A percentile compares a stretch with the other conserved stretches of the same genome.
Conservation (phyloP, 2,797 vertebrate species). For the Hylomyscus alleni region DNA sequence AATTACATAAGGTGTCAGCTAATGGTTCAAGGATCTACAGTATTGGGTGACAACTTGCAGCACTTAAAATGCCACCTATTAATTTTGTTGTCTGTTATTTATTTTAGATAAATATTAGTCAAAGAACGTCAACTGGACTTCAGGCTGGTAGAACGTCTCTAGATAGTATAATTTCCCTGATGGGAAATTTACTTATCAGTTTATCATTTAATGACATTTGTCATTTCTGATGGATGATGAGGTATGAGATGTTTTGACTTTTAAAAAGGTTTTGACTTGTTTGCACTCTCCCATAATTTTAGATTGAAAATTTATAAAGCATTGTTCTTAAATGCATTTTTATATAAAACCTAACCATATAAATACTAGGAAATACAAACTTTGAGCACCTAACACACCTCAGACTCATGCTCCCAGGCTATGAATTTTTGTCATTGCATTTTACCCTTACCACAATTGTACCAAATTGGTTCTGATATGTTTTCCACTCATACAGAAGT, state of each 20-base stretch:
- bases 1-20: slow-evolving; percentile 71
- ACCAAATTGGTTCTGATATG: neutral
- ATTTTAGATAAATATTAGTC: slow-evolving; percentile 80
- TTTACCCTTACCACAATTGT: slow-evolving; percentile 32
- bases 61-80: slow-evolving; percentile 83
- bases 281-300: slow-evolving; percentile 34
- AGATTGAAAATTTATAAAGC: slow-evolving; percentile 52
- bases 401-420: neutral
- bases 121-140: slow-evolving; percentile 69
- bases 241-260: slow-evolving; percentile 56
- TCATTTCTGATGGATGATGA: slow-evolving; percentile 63
- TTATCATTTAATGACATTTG: slow-evolving; percentile 74
- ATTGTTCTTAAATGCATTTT: slow-evolving; percentile 56
- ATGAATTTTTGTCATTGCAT: neutral
- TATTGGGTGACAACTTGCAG: slow-evolving; percentile 80
- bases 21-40: slow-evolving; percentile 47
- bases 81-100: slow-evolving; percentile 83
- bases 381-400: neutral
- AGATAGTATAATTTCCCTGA: slow-evolving; percentile 77
- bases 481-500: neutral
- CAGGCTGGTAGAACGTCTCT: slow-evolving; percentile 70
- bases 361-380: slow-evolving; percentile 35
- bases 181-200: slow-evolving; percentile 73
- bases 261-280: neutral
- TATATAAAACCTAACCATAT: slow-evolving; percentile 33